phyloP scores from a whole-genome alignment of 2,888 invertebrate species.

The Drosophila flavopinicola region DNA sequence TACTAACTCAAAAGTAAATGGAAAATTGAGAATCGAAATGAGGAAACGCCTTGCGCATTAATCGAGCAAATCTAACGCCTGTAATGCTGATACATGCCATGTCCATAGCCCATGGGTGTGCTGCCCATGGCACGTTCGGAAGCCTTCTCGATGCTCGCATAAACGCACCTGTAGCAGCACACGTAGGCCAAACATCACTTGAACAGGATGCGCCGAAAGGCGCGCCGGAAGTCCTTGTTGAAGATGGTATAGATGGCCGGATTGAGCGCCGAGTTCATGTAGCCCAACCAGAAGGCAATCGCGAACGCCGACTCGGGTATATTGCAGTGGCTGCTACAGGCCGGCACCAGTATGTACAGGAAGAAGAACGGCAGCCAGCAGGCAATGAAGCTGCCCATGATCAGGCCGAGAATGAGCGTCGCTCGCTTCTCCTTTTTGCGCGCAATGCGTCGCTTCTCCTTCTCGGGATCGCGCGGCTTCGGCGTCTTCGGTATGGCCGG shows the following conservation, averaged over 20 bases:
- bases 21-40: background rate
- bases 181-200: slow-evolving; percentile 96
- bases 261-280: slow-evolving; percentile 98
- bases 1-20: slow-evolving; percentile 1
- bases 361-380: slow-evolving; percentile 99
- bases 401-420: slow-evolving; percentile 97
- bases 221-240: slow-evolving; percentile 98
- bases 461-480: slow-evolving; percentile 94
- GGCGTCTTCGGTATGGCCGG: slow-evolving; percentile 89
- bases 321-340: slow-evolving; percentile 88
- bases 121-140: slow-evolving; percentile 85
- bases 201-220: slow-evolving; percentile 97
- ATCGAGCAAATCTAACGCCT: slow-evolving; percentile 82
- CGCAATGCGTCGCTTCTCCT: slow-evolving; percentile 96
- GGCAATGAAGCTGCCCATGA: slow-evolving; percentile 99
- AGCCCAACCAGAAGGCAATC: slow-evolving; percentile 98
- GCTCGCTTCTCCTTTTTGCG: slow-evolving; percentile 98
- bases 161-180: slow-evolving; percentile 92
- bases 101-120: slow-evolving; percentile 84
- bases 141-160: slow-evolving; percentile 85
- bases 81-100: slow-evolving; percentile 83
- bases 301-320: slow-evolving; percentile 94
- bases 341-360: slow-evolving; percentile 93
- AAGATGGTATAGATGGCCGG: slow-evolving; percentile 98
- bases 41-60: slow-evolving; percentile 6